Conservation (phyloP, 2,888 invertebrate species). For the Ormia ochracea region DNA sequence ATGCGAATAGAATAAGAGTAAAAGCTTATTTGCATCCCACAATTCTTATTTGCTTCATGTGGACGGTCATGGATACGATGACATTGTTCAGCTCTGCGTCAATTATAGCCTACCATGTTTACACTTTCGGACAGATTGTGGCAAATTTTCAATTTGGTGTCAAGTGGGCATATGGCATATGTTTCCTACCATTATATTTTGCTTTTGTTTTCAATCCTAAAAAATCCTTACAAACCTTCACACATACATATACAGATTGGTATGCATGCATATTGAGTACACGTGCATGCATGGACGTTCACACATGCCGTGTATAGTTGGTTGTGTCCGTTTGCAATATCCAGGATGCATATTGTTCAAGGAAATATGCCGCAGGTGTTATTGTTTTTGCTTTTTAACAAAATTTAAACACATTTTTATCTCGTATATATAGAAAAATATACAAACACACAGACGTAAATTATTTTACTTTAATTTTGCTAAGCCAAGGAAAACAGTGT, state of each 20-base stretch:
- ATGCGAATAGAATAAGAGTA: neutral
- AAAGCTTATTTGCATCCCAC: neutral
- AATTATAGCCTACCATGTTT: constrained; percentile 48
- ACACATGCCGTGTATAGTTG: neutral
- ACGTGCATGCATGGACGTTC: neutral
- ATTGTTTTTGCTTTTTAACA: neutral
- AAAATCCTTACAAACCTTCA: neutral
- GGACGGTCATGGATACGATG: neutral
- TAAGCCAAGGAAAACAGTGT: too few relatives aligned
- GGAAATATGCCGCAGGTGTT: constrained; percentile 32
- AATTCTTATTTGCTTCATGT: constrained; percentile 3
- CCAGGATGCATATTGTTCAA: constrained; percentile 10
- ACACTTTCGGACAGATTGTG: constrained; percentile 58
- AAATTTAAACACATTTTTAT: neutral
- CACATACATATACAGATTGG: neutral
- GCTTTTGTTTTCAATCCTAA: neutral
- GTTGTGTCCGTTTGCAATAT: constrained; percentile 3
- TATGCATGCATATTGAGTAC: neutral
- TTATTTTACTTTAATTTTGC: too few relatives aligned
- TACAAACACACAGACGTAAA: neutral
- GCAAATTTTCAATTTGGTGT: constrained; percentile 62
- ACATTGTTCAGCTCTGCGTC: constrained; percentile 21
- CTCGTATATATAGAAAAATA: neutral
- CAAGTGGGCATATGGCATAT: constrained; percentile 61
- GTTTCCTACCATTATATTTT: constrained; percentile 19